phyloP scores from a whole-genome alignment of 2,113 vertebrate species.

The Ardeotis arabs region DNA sequence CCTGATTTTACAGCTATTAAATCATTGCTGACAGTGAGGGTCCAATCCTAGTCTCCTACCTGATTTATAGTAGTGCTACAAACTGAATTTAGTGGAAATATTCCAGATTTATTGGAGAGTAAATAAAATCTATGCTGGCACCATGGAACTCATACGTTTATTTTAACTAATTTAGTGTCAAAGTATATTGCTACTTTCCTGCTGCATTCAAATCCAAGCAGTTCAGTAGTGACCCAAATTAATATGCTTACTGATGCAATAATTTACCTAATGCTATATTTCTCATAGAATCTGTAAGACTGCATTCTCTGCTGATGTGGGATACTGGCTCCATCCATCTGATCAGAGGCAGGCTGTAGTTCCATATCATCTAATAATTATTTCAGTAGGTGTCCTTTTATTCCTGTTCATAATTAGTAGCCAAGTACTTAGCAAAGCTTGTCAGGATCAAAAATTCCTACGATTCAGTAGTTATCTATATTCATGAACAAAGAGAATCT shows the following conservation, averaged over 20 bases:
- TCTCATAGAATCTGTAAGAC: background rate
- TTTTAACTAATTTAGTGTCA: background rate
- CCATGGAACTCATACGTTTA: background rate
- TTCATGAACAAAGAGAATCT: background rate
- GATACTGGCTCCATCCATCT: background rate
- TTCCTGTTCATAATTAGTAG: conserved; percentile 38
- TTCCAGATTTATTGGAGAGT: background rate
- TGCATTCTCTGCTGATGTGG: background rate
- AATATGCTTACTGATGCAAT: background rate
- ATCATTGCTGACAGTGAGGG: background rate
- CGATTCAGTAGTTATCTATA: background rate
- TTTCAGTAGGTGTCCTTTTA: conserved; percentile 47
- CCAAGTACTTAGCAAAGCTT: background rate
- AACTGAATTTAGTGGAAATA: background rate
- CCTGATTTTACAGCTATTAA: background rate
- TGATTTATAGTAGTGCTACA: background rate
- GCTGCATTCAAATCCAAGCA: background rate
- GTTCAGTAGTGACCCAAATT: background rate
- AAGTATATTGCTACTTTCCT: background rate
- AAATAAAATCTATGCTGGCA: background rate
- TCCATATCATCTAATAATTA: conserved; percentile 16
- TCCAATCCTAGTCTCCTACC: background rate
- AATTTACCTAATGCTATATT: background rate
- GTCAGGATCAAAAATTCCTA: conserved; percentile 16
- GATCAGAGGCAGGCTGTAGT: background rate